phyloP scores from a whole-genome alignment of 92 coral and sea anemone species.

The Porites evermanni region DNA sequence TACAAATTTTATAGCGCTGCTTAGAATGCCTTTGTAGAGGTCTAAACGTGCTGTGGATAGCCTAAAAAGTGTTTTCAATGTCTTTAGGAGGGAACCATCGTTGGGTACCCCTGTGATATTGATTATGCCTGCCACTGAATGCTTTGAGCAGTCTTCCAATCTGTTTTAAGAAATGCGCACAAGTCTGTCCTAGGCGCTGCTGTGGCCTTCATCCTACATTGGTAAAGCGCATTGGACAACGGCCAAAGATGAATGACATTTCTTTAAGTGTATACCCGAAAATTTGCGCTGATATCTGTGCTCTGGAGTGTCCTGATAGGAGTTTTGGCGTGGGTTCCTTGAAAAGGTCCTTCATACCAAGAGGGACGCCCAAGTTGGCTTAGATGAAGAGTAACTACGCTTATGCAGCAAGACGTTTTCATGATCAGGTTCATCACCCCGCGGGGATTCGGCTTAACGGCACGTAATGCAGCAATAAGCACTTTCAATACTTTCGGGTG shows the following conservation, averaged over 20 bases:
- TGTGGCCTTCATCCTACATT: constrained; percentile 88
- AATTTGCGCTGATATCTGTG: constrained; percentile 87
- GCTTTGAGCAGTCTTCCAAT: constrained; percentile 64
- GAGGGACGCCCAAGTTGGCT: constrained; percentile 29
- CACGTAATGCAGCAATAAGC: constrained; percentile 7
- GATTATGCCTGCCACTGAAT: too few species aligned
- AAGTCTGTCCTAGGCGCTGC: constrained; percentile 88
- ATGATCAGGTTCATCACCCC: constrained; percentile 49
- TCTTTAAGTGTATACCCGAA: constrained; percentile 66
- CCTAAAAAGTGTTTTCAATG: too few species aligned
- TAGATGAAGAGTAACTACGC: constrained; percentile 38
- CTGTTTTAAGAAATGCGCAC: constrained; percentile 78
- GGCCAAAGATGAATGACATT: constrained; percentile 76
- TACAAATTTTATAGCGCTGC: too few species aligned
- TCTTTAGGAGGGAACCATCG: too few species aligned
- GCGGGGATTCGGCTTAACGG: constrained; percentile 72
- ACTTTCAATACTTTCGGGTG: not conserved
- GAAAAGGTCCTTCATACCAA: constrained; percentile 55
- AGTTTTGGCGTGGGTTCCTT: constrained; percentile 91
- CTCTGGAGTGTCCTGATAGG: constrained; percentile 92
- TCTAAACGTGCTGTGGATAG: too few species aligned
- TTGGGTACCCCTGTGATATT: too few species aligned
- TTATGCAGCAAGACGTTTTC: constrained; percentile 1
- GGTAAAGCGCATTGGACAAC: constrained; percentile 28
- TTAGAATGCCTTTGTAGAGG: too few species aligned